Percentiles rank a stretch among this genome's conserved stretches.
phyloP scores from a whole-genome alignment of 2,797 vertebrate genomes.

The Avahi laniger region DNA sequence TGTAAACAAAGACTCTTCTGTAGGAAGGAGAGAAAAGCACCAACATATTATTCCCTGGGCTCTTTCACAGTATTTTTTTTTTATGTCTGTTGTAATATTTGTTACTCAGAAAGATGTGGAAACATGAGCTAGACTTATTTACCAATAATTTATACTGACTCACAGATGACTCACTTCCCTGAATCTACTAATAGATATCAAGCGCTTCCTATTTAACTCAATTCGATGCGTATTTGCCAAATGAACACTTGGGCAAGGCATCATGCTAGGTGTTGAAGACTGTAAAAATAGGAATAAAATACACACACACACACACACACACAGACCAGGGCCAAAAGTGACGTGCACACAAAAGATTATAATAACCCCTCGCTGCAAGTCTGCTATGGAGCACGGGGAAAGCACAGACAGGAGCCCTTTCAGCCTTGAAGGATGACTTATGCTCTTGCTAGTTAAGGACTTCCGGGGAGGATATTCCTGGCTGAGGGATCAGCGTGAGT shows the following conservation, averaged over 20 bases:
- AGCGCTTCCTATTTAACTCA: not conserved
- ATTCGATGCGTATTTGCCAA: not conserved
- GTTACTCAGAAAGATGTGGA: not conserved
- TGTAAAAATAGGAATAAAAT: not conserved
- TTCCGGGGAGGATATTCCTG: not conserved
- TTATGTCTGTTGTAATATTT: constrained; percentile 3
- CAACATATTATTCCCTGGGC: constrained; percentile 34
- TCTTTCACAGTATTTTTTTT: not conserved
- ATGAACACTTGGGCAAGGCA: not conserved
- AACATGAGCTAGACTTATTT: constrained; percentile 4
- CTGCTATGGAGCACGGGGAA: not conserved
- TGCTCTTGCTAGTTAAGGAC: not conserved
- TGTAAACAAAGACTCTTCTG: constrained; percentile 92
- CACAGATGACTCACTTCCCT: not conserved
- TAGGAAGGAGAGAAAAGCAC: constrained; percentile 58
- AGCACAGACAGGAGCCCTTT: not conserved
- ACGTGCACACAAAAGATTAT: not conserved
- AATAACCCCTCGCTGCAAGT: too few relatives aligned
- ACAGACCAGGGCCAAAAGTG: not conserved
- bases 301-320: not conserved
- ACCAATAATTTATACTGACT: constrained; percentile 6
- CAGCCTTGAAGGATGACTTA: not conserved
- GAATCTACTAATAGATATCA: not conserved
- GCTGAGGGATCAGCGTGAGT: not conserved
- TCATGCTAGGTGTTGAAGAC: not conserved